Evolutionary conservation across 2,113 vertebrate species (phyloP).

Genomic region (Eurystomus gularis): DNA sequence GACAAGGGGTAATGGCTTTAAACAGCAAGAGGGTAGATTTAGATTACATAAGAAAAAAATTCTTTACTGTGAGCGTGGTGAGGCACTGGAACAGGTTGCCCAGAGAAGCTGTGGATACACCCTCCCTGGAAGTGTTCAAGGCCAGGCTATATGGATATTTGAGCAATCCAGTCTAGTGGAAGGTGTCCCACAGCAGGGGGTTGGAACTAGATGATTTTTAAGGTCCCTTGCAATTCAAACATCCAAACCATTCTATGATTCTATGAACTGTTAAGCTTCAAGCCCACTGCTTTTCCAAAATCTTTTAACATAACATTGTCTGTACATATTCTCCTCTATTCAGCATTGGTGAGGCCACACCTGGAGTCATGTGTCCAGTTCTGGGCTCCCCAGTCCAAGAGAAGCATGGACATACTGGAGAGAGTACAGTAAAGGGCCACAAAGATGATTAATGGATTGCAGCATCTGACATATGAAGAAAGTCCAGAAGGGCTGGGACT

Average conservation of each 20-base stretch:
- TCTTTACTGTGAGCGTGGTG: not conserved
- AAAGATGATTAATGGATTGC: not conserved
- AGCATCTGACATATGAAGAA: not conserved
- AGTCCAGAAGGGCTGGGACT: not conserved
- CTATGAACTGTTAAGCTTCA: not conserved
- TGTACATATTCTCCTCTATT: not conserved
- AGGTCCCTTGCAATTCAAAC: not conserved
- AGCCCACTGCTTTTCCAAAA: not conserved
- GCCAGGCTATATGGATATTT: not conserved
- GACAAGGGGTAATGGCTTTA: too few species aligned
- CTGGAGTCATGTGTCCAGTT: not conserved
- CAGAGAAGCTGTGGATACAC: not conserved
- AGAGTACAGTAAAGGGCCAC: not conserved
- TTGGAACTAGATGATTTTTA: not conserved
- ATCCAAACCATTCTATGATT: too few species aligned
- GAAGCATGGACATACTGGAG: not conserved
- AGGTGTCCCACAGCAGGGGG: too few species aligned
- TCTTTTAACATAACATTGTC: rapidly evolving
- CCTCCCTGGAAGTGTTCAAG: not conserved
- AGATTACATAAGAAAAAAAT: not conserved
- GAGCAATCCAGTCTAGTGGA: too few species aligned
- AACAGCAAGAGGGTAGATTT: not conserved
- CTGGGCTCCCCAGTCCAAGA: not conserved
- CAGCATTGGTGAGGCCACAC: not conserved
- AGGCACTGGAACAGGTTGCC: not conserved